Evolutionary conservation across 2,888 invertebrate species (phyloP), one percentile per base, ranked within the genome.

Genomic region (Rhaphigaster nebulosa): DNA sequence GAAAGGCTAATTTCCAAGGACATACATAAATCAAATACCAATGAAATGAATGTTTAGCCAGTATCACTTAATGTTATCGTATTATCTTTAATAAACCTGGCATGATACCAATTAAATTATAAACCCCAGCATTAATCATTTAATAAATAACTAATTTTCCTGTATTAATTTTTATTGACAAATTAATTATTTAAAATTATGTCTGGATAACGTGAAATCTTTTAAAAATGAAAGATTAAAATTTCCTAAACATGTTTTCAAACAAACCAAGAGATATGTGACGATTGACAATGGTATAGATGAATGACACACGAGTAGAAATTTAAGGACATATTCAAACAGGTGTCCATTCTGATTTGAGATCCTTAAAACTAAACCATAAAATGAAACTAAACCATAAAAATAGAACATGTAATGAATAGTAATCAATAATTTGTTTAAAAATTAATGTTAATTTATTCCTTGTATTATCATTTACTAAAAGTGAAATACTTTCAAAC

Each of bases 341-440:
- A 20, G 20, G 92, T 80, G 93, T 93, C 91, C 93, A 94, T 88
- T 93, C 93, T 54, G 93, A 92, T 23, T 94, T 93, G 54, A 94
- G 93, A 92, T 94, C 94, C 91, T 93, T 93, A 26, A 94, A 92
- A 93, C 94, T 93, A 91, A 93, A 92, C 91, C 93, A 93, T n/a
- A n/a, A n/a, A n/a, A n/a, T n/a, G n/a, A n/a, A n/a, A n/a, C n/a
- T n/a, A n/a, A n/a, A n/a, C n/a, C n/a, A n/a, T n/a, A 91, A 94
- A 94, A 92, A 94, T 94, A 38, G 26, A 76, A 76, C n/a, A 8
- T 76, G 20, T n/a, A 20, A 20, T 76, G 18, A 34, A n/a, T n/a
- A n/a, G n/a, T n/a, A n/a, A 23, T 13, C 23, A 38, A 34, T 18
- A 18, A 29, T 29, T 65, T 76, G 0, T 76, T 41, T 38, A 4